Base-by-base conservation (phyloP, 2,113 vertebrate genomes). In the Hipposideros armiger region DNA sequence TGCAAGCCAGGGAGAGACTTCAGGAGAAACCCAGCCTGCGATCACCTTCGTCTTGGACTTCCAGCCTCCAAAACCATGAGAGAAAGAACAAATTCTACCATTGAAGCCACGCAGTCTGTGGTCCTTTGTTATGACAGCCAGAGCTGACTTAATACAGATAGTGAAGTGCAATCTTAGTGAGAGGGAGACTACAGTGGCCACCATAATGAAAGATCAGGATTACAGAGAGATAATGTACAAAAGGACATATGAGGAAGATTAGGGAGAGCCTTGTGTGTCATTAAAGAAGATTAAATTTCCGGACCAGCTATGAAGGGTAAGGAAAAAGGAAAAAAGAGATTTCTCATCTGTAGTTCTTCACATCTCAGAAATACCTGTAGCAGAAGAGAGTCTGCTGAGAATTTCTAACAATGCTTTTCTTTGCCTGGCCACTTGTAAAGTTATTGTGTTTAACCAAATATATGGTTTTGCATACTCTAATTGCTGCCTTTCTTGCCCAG, bases 391-490 rank as follows among this genome's bases (percentile, higher is more conserved):
- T 40, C 69, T 94, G 70, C 56, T 90, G 2, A 84, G 66, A 72
- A 36, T 50, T 74, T 93, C 86, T 52, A 45, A 73, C 80, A 90
- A 60, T 15, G 88, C 72, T 54, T 72, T 87, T 36, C 24, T 58
- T 54, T 8, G 54, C 0, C 0, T 30, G 87, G 77, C 36, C 15
- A 20, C 4, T n/a, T 56, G 24, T 82, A 69, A 50, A 2, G 4
- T 97, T 97, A 95, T 72, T 91, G 90, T 60, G 11, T 92, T 84
- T 94, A 80, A 96, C 32, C 64, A 96, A 66, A 84, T 83, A 95
- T 67, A 52, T 56, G 36, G 30, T 67, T 56, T 77, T 64, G 58
- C n/a, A 32, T 4, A 22, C 22, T 76, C 30, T 84, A 20, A 19
- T 10, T 19, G 54, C 4, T 70, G 14, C 4, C n/a, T 89, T 84